phyloP scores from a whole-genome alignment of 1,140 invertebrate species.

The Steinernema feltiae region DNA sequence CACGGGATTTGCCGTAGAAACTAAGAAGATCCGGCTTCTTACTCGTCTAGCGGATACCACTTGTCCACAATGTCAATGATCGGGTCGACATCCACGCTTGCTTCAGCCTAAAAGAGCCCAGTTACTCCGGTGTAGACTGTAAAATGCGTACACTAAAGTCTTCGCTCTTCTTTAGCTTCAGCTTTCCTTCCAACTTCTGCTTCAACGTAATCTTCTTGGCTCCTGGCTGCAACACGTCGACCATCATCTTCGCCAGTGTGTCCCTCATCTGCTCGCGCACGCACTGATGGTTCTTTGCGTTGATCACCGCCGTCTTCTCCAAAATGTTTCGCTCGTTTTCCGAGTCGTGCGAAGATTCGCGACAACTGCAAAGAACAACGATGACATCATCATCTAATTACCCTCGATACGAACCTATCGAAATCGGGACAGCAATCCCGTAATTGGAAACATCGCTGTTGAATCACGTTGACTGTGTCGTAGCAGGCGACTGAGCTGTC shows the following conservation, averaged over 20 bases:
- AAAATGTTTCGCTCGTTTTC: background rate
- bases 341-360: slow-evolving; percentile 7
- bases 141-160: background rate
- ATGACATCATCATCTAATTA: background rate
- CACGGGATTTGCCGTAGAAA: background rate
- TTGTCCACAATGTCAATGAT: background rate
- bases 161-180: background rate
- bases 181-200: background rate
- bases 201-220: slow-evolving; percentile 4
- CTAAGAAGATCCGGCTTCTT: background rate
- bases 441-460: background rate
- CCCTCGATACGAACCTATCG: background rate
- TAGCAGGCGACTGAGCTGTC: background rate
- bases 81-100: background rate
- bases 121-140: background rate
- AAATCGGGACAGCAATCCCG: background rate
- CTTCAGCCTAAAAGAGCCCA: background rate
- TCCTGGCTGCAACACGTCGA: background rate
- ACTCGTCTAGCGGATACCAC: slow-evolving; percentile 5
- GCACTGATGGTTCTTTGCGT: background rate
- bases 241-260: slow-evolving; percentile 1
- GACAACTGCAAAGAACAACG: slow-evolving; percentile 1
- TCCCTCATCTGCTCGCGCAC: slow-evolving; percentile 1
- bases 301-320: background rate
- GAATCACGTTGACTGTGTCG: slow-evolving; percentile 8